Percentiles rank a stretch among this genome's conserved stretches.
These are phyloP conservation scores for Thalassophryne amazonica DNA, from an alignment of 2,797 vertebrate species.

Conservation along the genomic window DNA sequence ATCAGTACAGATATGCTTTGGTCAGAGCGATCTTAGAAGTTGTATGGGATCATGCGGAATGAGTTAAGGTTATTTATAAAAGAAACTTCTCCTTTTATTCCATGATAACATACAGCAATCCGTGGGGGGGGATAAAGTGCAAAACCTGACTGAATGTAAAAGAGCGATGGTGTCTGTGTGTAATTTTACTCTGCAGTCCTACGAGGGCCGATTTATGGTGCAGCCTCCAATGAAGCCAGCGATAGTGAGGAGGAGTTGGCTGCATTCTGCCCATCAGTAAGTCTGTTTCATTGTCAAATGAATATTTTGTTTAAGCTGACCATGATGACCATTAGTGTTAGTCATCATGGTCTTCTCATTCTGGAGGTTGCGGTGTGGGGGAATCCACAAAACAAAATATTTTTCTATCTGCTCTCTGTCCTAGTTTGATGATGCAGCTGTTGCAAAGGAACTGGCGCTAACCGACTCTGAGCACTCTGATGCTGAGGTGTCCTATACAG, in stretches of 20 bases:
- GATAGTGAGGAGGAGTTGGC: constrained; percentile 97
- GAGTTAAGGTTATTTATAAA: too few species aligned
- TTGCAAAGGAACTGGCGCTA: constrained; percentile 88
- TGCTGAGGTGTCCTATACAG: constrained; percentile 92
- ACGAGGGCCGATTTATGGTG: constrained; percentile 69
- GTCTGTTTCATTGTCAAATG: constrained; percentile 2
- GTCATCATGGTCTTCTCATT: neutral
- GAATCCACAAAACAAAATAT: neutral
- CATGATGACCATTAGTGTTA: neutral
- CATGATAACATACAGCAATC: too few species aligned
- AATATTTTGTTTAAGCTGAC: neutral
- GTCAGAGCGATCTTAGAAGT: too few species aligned
- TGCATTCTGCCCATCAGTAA: constrained; percentile 93
- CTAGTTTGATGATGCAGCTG: constrained; percentile 90
- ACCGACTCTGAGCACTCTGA: constrained; percentile 97
- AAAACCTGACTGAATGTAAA: too few species aligned
- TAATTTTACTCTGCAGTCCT: constrained; percentile 76
- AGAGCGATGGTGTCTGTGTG: constrained; percentile 41
- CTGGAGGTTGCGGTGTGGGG: too few species aligned
- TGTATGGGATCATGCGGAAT: too few species aligned
- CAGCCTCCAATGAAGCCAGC: constrained; percentile 74
- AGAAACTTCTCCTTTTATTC: too few species aligned
- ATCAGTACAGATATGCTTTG: too few species aligned
- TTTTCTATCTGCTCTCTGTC: constrained; percentile 17
- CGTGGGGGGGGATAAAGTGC: too few species aligned